Base-by-base conservation (phyloP, 2,888 invertebrate genomes). In the Mythimna vitellina region DNA sequence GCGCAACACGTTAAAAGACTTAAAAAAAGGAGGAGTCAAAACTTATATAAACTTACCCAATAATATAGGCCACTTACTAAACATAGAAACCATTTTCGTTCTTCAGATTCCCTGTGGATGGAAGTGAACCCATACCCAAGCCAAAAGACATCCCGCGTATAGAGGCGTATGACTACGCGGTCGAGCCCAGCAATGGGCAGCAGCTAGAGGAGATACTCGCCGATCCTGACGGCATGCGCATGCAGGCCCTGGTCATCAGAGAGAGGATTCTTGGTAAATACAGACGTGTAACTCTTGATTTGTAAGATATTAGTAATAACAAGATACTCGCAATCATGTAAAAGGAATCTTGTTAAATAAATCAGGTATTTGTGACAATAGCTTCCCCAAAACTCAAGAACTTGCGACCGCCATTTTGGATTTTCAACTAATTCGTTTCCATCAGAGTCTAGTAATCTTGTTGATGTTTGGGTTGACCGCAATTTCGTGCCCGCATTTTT, bases 211-310 rank as follows among this genome's bases (percentile, higher is more conserved):
- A 98, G 82, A 94, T 99, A 62, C 97, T 99, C 70, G 98, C 98
- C 10, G 99, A 99, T 94, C 99, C 99, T 0, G 99, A 99, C 91
- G 98, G 98, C 84, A 99, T 99, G 98, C 96, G 99, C 88, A 99
- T 99, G 99, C 99, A 99, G 91, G 98, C 98, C 0, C 93, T 99
- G 67, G 97, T 99, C 76, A 98, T 99, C 78, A 96, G 99, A 71
- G 99, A 99, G 94, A 96, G 99, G 87, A 99, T 99, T 86, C 95
- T 99, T 78, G 96, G 97, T 29, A 29, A 29, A 29, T 29, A 29
- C 29, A 29, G 29, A 29, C 29, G 29, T 29, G 3, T 29, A 29
- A 29, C 29, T 29, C 29, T 29, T 5, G 7, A 29, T 35, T 35
- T 35, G 32, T 35, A 32, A 32, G 32, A 32, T 32, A 32, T 32